Conservation (phyloP, 2,797 vertebrate species). For the Leptodactylus fallax region DNA sequence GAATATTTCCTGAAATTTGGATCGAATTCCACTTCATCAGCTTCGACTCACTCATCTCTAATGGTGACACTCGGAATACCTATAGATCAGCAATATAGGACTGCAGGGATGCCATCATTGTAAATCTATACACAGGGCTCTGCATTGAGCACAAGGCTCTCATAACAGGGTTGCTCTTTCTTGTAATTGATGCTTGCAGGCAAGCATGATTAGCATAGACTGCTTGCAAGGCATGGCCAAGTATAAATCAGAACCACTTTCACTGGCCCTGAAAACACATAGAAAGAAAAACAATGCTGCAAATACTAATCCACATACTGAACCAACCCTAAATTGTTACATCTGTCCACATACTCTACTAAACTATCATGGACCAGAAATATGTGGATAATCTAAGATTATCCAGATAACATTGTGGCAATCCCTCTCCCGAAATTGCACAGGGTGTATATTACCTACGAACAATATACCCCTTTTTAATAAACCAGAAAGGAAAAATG, state of each 20-base stretch:
- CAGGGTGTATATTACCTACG: neutral
- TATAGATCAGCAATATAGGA: neutral
- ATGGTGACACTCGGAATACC: neutral
- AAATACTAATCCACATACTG: neutral
- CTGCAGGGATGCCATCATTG: too few species aligned
- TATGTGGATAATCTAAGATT: conserved; percentile 1
- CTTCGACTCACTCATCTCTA: too few species aligned
- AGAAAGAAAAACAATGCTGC: neutral
- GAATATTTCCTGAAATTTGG: too few species aligned
- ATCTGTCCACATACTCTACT: too few species aligned
- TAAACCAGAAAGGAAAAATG: conserved; percentile 27
- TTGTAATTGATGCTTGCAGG: too few species aligned
- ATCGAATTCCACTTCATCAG: too few species aligned
- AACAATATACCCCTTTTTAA: conserved; percentile 21
- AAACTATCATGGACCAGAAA: neutral
- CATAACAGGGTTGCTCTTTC: neutral
- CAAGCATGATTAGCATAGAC: neutral
- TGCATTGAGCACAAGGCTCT: neutral
- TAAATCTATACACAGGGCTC: too few species aligned
- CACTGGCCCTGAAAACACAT: neutral
- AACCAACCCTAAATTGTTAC: too few species aligned
- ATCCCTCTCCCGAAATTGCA: neutral
- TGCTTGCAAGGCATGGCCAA: neutral
- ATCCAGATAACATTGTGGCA: neutral
- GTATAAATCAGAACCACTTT: neutral